Percentiles rank a stretch among this genome's conserved stretches.
phyloP scores from a whole-genome alignment of 92 coral and sea anemone genomes.

The Chrysogorgia sp. region DNA sequence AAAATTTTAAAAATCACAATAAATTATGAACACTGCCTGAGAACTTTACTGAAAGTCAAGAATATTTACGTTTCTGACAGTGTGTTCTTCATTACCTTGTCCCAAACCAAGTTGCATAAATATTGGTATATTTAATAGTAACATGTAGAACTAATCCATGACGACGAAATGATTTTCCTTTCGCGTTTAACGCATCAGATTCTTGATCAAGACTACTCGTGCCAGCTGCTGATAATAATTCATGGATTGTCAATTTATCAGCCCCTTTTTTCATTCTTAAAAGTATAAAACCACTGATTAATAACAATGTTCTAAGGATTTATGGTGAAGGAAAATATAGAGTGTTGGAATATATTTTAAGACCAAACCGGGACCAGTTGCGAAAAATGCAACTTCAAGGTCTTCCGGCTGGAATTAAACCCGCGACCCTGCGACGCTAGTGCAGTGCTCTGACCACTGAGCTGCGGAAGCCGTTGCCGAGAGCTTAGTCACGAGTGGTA shows the following conservation, averaged over 20 bases:
- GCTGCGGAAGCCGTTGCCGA: no score
- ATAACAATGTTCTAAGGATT: neutral
- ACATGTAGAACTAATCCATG: slow-evolving; percentile 94
- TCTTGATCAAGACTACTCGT: slow-evolving; percentile 65
- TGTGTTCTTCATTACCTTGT: slow-evolving; percentile 69
- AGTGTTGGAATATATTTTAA: no score
- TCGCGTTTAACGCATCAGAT: slow-evolving; percentile 93
- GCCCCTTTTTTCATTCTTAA: slow-evolving; percentile 51
- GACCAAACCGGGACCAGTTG: no score
- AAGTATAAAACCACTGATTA: neutral
- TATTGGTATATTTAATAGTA: slow-evolving; percentile 75
- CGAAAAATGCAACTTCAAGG: no score
- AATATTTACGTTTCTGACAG: no score
- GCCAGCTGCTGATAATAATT: slow-evolving; percentile 85
- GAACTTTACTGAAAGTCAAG: neutral
- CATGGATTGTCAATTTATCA: slow-evolving; percentile 77
- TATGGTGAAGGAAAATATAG: no score
- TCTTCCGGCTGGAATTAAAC: no score
- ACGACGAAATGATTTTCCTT: slow-evolving; percentile 85
- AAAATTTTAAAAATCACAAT: no score
- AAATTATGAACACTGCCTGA: no score
- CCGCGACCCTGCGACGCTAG: no score
- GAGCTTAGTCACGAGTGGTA: neutral
- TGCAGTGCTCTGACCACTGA: no score
- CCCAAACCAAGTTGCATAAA: slow-evolving; percentile 79